Percentiles rank a stretch among this genome's conserved stretches.
Evolutionary conservation across 2,888 invertebrate genomes (phyloP).

Genomic region (Isotomurus palustris): DNA sequence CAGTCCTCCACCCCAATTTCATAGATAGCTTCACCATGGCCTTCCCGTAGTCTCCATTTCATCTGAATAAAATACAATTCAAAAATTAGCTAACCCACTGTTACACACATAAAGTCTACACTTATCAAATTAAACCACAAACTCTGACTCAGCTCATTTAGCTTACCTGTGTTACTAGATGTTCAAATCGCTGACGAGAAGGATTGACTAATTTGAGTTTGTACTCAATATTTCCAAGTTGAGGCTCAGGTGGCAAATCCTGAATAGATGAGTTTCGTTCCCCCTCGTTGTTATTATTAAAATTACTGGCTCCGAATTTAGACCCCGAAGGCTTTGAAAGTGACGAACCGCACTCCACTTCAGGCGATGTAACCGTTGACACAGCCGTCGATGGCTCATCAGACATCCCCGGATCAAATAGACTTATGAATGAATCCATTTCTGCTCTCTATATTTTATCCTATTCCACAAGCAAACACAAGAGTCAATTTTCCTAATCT

Average conservation of each 20-base stretch:
- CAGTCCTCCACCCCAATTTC: conserved; percentile 92
- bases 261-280: conserved; percentile 12
- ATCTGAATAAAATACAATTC: conserved; percentile 57
- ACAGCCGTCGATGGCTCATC: conserved; percentile 49
- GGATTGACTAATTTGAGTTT: conserved; percentile 91
- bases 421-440: conserved; percentile 78
- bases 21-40: conserved; percentile 95
- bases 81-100: background rate
- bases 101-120: background rate
- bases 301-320: conserved; percentile 48
- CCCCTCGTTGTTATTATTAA: conserved; percentile 41
- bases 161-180: conserved; percentile 85
- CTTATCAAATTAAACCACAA: background rate
- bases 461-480: no score
- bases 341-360: background rate
- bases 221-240: conserved; percentile 93
- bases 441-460: no score
- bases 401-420: conserved; percentile 66
- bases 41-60: conserved; percentile 95
- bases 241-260: conserved; percentile 78
- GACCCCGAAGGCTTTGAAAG: conserved; percentile 9
- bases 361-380: no score
- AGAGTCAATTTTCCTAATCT: no score
- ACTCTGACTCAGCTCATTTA: background rate
- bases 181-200: conserved; percentile 85